phyloP scores from a whole-genome alignment of 2,113 vertebrate genomes.

The Pipa parva region DNA sequence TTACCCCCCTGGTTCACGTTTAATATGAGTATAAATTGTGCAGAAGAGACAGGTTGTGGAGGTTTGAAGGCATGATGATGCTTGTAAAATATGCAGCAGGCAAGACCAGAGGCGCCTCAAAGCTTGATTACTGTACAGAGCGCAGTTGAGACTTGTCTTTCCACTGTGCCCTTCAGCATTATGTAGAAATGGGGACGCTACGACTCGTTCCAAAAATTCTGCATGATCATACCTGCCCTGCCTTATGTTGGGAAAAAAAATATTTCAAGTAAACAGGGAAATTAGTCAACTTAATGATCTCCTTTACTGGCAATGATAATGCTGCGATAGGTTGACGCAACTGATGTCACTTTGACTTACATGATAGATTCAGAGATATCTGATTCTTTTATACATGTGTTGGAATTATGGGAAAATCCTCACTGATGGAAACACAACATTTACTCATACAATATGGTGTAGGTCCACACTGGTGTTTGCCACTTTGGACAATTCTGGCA shows the following conservation, averaged over 20 bases:
- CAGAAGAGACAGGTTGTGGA: conserved; percentile 73
- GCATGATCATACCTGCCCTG: conserved; percentile 80
- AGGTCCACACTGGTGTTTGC: too few species aligned
- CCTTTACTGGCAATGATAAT: conserved; percentile 62
- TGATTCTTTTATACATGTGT: conserved; percentile 7
- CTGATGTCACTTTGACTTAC: conserved; percentile 52
- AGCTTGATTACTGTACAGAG: conserved; percentile 78
- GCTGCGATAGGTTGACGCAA: conserved; percentile 57
- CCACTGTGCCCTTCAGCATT: conserved; percentile 86
- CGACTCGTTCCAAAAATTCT: conserved; percentile 71
- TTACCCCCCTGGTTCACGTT: too few species aligned
- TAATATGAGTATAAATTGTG: too few species aligned
- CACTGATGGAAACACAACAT: background rate
- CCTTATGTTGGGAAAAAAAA: conserved; percentile 59
- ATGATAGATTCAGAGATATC: conserved; percentile 42
- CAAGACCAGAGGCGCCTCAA: conserved; percentile 98
- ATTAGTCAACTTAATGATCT: conserved; percentile 71
- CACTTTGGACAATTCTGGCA: too few species aligned
- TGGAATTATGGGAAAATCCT: background rate
- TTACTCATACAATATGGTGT: background rate
- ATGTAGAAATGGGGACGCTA: conserved; percentile 82
- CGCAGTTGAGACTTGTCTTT: conserved; percentile 86
- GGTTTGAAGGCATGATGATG: conserved; percentile 81
- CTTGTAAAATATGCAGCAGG: conserved; percentile 92
- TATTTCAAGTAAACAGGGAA: conserved; percentile 75